Base-by-base conservation (phyloP, 1,140 invertebrate genomes). In the Prorops nasuta region DNA sequence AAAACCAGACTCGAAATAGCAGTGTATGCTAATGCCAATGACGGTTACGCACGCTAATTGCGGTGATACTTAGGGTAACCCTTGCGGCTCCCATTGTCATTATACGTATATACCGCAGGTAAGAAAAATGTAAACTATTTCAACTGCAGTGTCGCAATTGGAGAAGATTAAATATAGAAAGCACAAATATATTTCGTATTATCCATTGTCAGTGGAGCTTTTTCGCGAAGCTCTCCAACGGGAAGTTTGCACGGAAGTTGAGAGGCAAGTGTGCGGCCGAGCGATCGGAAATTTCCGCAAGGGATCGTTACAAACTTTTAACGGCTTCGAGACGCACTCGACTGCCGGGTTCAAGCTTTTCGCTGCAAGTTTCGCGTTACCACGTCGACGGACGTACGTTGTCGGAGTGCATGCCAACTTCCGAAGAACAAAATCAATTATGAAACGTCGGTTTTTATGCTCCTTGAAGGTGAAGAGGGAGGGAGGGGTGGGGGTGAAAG, bases 391-490 rank as follows among this genome's bases (percentile, higher is more conserved):
- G 20, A 44, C 47, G 28, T 50, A 60, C 54, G 61, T 61, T 50
- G 55, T 58, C 51, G 47, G 64, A 63, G 52, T 65, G 66, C 63
- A 66, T 56, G 57, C 64, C 61, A 67, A 61, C 58, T 63, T 66
- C 48, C 50, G 59, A 59, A 58, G 61, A 69, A 67, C 60, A 67
- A 67, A 69, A 71, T 69, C 68, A 71, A 69, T 71, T 71, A 71
- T 71, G 64, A 49, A 71, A 67, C 61, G 59, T 48, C 18, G 44
- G 58, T 64, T 65, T 65, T 65, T 64, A 63, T 63, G 51, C 51
- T 38, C 54, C 34, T 45, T 40, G 43, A 51, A 58, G 37, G 32
- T 52, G 44, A 42, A 32, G 36, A 48, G 19, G 48, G 39, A 56
- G 22, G 18, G 35, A 32, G 18, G 3, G 41, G 9, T 7, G 24